phyloP scores from a whole-genome alignment of 2,797 vertebrate genomes.

The Mormyrops boulengeri region DNA sequence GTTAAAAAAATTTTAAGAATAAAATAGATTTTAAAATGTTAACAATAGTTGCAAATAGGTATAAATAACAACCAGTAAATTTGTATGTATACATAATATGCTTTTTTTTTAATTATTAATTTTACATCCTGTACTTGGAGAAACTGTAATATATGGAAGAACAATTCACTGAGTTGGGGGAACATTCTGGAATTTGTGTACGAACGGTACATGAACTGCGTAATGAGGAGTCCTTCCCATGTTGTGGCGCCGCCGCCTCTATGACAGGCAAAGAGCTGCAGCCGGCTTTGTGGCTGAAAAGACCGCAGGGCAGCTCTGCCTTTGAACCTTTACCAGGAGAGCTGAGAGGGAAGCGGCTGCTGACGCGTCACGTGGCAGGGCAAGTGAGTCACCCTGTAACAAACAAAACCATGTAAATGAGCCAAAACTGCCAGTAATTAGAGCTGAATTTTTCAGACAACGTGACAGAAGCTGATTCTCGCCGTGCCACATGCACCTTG shows the following conservation, averaged over 20 bases:
- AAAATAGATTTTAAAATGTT: not conserved
- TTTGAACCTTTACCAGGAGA: not conserved
- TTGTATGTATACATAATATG: not conserved
- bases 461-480: not conserved
- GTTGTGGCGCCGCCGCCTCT: not conserved
- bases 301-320: not conserved
- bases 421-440: not conserved
- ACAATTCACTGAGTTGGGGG: not conserved
- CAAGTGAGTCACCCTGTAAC: not conserved
- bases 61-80: not conserved
- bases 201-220: not conserved
- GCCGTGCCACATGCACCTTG: not conserved
- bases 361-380: not conserved
- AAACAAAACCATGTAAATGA: not conserved
- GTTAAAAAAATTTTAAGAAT: not conserved
- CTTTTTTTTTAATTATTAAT: not conserved
- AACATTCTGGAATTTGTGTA: not conserved
- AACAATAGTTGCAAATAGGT: not conserved
- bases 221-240: not conserved
- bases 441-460: not conserved
- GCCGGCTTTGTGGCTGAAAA: not conserved
- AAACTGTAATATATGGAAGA: not conserved
- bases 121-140: not conserved
- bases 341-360: not conserved
- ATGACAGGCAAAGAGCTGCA: not conserved